These are phyloP conservation scores for Tamias sibiricus DNA, from an alignment of 2,113 vertebrate species.

Conservation along the genomic window DNA sequence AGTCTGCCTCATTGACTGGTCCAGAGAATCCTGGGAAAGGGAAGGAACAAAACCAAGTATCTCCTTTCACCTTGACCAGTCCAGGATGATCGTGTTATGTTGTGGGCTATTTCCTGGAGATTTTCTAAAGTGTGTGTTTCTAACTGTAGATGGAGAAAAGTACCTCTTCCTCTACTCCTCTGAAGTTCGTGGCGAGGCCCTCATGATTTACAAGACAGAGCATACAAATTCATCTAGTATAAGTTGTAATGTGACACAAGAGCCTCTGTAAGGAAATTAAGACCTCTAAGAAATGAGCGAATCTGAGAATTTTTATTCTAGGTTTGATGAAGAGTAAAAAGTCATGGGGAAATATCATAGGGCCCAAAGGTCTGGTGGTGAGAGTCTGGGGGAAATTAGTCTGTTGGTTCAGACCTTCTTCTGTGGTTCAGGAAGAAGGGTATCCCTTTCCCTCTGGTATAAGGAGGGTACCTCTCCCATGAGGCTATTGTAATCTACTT, in stretches of 20 bases:
- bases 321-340: not conserved
- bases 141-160: not conserved
- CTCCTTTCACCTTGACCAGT: not conserved
- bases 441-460: not conserved
- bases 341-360: not conserved
- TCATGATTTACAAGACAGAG: not conserved
- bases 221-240: not conserved
- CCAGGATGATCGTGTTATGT: not conserved
- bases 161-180: not conserved
- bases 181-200: not conserved
- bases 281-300: not conserved
- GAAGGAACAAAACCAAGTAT: not conserved
- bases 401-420: not conserved
- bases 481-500: not conserved
- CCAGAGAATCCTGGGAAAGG: not conserved
- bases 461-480: not conserved
- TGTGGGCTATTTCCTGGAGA: not conserved
- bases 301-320: not conserved
- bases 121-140: slow-evolving; percentile 32
- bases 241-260: not conserved
- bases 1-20: not conserved
- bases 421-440: not conserved
- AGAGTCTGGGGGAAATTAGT: not conserved
- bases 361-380: not conserved
- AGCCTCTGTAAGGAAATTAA: not conserved